These are phyloP conservation scores for Campylomormyrus numenius DNA, from an alignment of 2,113 vertebrate genomes.

Conservation along the genomic window DNA sequence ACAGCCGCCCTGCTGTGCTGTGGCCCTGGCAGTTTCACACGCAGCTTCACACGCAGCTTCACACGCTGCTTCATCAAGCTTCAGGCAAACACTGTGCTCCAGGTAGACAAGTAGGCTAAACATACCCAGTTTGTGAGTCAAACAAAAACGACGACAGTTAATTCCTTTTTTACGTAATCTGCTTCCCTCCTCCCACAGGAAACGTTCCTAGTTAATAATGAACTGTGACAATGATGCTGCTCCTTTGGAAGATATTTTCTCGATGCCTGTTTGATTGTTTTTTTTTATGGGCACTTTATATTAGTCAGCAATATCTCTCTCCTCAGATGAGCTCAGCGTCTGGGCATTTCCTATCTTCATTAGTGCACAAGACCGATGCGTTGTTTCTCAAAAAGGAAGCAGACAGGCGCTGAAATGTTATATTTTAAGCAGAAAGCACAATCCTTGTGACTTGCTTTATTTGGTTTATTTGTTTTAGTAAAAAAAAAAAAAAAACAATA, in stretches of 20 bases:
- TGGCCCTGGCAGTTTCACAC: background rate
- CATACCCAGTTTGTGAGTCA: background rate
- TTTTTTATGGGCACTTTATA: slow-evolving; percentile 14
- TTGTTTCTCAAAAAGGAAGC: background rate
- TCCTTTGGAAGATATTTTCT: background rate
- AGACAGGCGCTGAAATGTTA: background rate
- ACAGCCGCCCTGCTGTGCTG: background rate
- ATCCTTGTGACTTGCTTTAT: slow-evolving; percentile 7
- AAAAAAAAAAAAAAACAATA: background rate
- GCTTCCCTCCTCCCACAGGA: background rate
- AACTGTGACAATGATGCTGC: slow-evolving; percentile 1
- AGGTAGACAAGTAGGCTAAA: background rate
- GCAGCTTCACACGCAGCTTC: background rate
- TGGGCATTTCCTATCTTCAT: background rate
- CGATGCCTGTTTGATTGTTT: background rate
- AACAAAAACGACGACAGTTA: background rate
- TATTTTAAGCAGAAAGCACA: slow-evolving; percentile 37
- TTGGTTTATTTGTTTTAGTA: slow-evolving; percentile 8
- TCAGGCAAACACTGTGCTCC: background rate
- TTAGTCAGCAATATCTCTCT: background rate
- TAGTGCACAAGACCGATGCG: background rate
- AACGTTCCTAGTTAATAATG: background rate
- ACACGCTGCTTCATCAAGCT: background rate
- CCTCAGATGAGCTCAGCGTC: background rate
- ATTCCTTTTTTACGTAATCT: background rate